Base-by-base conservation (phyloP, 1,140 invertebrate genomes). In the Pseudoatta argentina region DNA sequence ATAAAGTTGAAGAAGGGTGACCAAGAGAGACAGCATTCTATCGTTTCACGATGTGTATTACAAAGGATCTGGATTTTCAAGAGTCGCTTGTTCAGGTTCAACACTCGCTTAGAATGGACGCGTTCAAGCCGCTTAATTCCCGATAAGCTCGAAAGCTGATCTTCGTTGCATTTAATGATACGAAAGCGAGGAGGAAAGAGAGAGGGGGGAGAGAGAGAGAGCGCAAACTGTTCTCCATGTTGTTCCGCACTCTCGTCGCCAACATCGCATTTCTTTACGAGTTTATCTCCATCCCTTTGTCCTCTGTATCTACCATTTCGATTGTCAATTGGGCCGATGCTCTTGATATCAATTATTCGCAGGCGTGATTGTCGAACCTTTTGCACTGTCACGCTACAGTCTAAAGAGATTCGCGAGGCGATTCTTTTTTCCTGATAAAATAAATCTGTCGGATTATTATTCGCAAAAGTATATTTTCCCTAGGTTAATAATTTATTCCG, bases 91-190 rank as follows among this genome's bases (percentile, higher is more conserved):
- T 51, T 66, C 21, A 18, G 48, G 44, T 86, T 88, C 63, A 55
- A 34, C 27, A 73, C 21, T 72, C 34, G 66, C 51, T 83, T 63
- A 14, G 24, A 86, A 53, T 71, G 53, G 63, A 86, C 48, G 59
- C 76, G 87, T 89, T 89, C 83, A 82, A 83, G 77, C 85, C 39
- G 66, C 71, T 89, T 77, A 89, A 89, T 83, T 89, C 77, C 30
- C 85, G 67, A 89, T 87, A 89, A 89, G 59, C 85, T 76, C n/a
- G 55, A 48, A 89, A 89, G 78, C 77, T 87, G 88, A 89, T 89
- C 88, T 87, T n/a, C 24, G 66, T 18, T 78, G 30, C 39, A 88
- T 86, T 88, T 87, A 69, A 71, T 76, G 44, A 16, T 16, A 57
- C 48, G 24, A 39, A 21, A 69, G 48, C 53, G 14, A 39, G 8